Percentiles rank a stretch among this genome's conserved stretches.
phyloP scores from a whole-genome alignment of 2,797 vertebrate genomes.

The Tachyglossus aculeatus region DNA sequence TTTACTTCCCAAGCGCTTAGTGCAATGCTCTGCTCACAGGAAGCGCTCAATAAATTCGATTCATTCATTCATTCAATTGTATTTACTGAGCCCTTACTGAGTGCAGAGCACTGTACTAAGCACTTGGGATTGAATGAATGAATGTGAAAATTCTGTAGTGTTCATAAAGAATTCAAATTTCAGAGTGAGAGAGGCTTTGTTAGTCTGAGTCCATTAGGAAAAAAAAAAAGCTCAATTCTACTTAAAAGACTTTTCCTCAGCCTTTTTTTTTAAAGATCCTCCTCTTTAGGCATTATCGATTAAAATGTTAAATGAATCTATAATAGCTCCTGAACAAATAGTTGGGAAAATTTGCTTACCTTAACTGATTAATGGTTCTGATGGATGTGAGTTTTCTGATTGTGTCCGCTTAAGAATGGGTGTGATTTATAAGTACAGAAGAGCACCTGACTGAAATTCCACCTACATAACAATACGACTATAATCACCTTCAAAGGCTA shows the following conservation, averaged over 20 bases:
- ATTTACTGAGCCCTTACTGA: no score
- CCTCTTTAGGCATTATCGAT: neutral
- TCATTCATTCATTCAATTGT: no score
- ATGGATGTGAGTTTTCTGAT: slow-evolving; percentile 40
- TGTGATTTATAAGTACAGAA: slow-evolving; percentile 47
- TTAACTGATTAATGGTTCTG: slow-evolving; percentile 16
- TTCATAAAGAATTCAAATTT: no score
- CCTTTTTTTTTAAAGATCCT: neutral
- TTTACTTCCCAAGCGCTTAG: no score
- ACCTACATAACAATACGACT: slow-evolving; percentile 36
- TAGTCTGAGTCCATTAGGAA: neutral
- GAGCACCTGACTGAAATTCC: slow-evolving; percentile 42
- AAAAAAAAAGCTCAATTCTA: neutral
- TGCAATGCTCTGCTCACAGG: no score
- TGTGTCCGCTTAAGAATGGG: slow-evolving; percentile 41
- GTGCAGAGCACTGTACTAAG: no score
- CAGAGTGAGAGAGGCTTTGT: no score
- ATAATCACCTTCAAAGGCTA: slow-evolving; percentile 41
- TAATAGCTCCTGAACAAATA: slow-evolving; percentile 11
- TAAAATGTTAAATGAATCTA: neutral
- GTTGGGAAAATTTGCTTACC: slow-evolving; percentile 69
- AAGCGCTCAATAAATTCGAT: no score
- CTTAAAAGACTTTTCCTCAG: neutral
- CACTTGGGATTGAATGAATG: no score
- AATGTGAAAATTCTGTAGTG: no score